These are phyloP conservation scores for Amblyjoppa proteus DNA, from an alignment of 2,888 invertebrate species.

Conservation along the genomic window DNA sequence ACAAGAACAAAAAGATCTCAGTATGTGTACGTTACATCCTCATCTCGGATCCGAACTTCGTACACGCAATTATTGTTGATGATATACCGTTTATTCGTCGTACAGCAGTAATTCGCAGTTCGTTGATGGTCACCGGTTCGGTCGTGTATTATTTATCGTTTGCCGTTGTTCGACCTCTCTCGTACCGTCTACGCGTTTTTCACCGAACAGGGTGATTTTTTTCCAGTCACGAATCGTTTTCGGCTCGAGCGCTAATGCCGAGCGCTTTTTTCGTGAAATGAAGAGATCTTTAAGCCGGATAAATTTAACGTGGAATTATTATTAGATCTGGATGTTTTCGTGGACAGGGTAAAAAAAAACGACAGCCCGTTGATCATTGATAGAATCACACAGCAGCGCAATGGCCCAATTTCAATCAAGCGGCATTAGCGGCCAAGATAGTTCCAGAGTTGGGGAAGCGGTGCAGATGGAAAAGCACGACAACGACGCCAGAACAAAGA, in stretches of 20 bases:
- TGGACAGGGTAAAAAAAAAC: not conserved
- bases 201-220: not conserved
- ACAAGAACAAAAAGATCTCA: not conserved
- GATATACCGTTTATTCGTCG: slow-evolving; percentile 37
- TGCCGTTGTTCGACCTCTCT: no score
- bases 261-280: not conserved
- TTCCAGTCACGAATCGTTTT: not conserved
- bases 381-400: not conserved
- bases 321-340: not conserved
- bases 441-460: not conserved
- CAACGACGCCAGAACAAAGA: slow-evolving; percentile 36
- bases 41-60: slow-evolving; percentile 3
- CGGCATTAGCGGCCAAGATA: slow-evolving; percentile 43
- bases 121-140: slow-evolving; percentile 18
- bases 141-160: slow-evolving; percentile 16
- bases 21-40: not conserved
- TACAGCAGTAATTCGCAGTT: slow-evolving; percentile 19
- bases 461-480: slow-evolving; percentile 36
- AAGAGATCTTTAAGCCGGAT: not conserved
- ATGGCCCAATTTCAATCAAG: not conserved
- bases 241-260: not conserved
- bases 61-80: slow-evolving; percentile 19
- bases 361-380: no score
- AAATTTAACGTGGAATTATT: not conserved
- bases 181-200: no score